A percentile compares a stretch with the other conserved stretches of the same genome.
These are phyloP conservation scores for Spicauda simplicius DNA, from an alignment of 2,888 invertebrate genomes.

Conservation along the genomic window DNA sequence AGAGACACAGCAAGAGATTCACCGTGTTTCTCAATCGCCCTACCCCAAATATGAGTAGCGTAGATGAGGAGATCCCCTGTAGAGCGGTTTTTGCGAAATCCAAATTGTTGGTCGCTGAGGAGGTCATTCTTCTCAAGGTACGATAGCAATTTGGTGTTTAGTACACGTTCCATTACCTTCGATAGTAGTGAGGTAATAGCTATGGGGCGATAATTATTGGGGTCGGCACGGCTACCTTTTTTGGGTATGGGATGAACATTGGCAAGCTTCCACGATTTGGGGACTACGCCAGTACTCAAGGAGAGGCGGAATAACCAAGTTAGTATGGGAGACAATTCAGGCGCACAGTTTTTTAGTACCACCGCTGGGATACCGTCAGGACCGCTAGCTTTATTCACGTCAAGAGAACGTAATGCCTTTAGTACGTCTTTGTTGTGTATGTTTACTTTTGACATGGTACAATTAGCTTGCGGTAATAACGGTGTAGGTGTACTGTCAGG, in stretches of 20 bases:
- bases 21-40: no score
- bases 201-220: not conserved
- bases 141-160: not conserved
- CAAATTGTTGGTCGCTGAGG: no score
- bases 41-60: no score
- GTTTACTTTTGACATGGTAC: not conserved
- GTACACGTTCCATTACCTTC: not conserved
- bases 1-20: not conserved
- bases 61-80: no score
- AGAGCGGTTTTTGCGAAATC: no score
- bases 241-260: constrained; percentile 34
- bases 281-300: constrained; percentile 14
- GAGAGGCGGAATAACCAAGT: constrained; percentile 34
- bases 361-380: constrained; percentile 35
- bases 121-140: no score
- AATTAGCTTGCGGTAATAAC: not conserved
- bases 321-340: constrained; percentile 31
- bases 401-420: constrained; percentile 7
- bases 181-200: not conserved
- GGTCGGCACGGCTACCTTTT: constrained; percentile 24
- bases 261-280: constrained; percentile 34
- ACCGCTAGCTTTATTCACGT: constrained; percentile 36
- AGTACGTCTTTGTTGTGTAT: constrained; percentile 25
- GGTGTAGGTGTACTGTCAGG: no score
- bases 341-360: constrained; percentile 25